Evolutionary conservation across 2,797 vertebrate genomes (phyloP), one percentile per base, ranked within the genome.

Genomic region (Podarcis lilfordi): DNA sequence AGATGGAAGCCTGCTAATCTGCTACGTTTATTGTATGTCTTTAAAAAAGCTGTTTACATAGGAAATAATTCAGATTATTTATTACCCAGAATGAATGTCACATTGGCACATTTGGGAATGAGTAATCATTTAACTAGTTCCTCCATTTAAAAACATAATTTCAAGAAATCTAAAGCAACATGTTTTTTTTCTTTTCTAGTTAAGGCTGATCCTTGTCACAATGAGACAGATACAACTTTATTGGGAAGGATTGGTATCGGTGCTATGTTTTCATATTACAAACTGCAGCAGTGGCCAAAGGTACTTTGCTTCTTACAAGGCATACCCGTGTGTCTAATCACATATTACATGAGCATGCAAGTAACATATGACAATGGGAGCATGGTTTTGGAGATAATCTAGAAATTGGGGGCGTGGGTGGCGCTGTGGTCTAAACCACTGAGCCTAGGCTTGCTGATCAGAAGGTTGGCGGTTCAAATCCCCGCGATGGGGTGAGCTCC

Each of bases 171-270:
- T 25, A 79, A 89, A 77, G 32, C 43, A 82, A 75, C 27, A 80
- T 3, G 88, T 7, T 64, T 79, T 17, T 32, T 69, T 72, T 86
- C 90, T 94, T 89, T 89, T 55, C 94, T 96, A 97, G 97, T 97
- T 88, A 94, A 95, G 92, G 96, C 95, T 96, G 94, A 93, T 74
- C 91, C 96, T 55, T 90, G 86, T 1, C 93, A 94, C 21, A 96
- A 95, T 89, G 96, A 95, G 86, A 89, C 96, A 82, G 90, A 97
- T 89, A 97, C 84, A 95, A 96, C 90, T 88, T 97, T 97, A 92
- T 93, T 99, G 75, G 98, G 98, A 88, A 97, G 98, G 93, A 98
- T 97, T 71, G 98, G 98, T 86, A 98, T 99, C 87, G 98, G 97
- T 5, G 96, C 98, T 61, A 97, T 99, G 96, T 97, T 97, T 91